Evolutionary conservation across 2,113 vertebrate genomes (phyloP).

Genomic region (Sterrhoptilus dennistouni): DNA sequence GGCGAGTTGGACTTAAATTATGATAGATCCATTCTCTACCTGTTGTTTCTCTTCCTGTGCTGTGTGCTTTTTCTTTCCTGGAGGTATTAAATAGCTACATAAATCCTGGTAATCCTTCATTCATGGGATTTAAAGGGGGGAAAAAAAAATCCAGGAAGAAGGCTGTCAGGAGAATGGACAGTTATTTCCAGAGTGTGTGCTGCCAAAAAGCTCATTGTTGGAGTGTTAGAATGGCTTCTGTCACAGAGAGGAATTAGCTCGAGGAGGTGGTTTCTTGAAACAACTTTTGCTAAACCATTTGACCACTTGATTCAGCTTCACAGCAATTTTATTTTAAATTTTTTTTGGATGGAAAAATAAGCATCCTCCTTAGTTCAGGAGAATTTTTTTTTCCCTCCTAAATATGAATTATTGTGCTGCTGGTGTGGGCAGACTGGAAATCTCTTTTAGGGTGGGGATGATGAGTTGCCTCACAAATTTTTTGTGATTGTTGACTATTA

Average conservation of each 20-base stretch:
- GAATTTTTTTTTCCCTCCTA: fast-evolving
- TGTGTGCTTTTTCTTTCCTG: conserved; percentile 42
- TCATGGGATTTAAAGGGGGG: neutral
- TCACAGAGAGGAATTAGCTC: neutral
- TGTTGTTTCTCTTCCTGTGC: conserved; percentile 29
- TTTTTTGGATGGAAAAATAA: neutral
- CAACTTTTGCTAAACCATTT: neutral
- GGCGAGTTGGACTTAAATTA: neutral
- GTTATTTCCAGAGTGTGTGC: neutral
- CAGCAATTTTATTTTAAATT: neutral
- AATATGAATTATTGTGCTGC: neutral
- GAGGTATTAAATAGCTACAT: conserved; percentile 44
- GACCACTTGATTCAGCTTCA: neutral
- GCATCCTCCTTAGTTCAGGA: neutral
- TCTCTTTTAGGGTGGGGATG: neutral
- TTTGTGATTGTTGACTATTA: neutral
- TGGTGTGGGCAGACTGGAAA: neutral
- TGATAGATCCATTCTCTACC: conserved; percentile 6
- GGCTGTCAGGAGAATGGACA: conserved; percentile 6
- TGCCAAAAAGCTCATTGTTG: neutral
- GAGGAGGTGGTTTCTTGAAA: neutral
- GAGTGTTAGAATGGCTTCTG: neutral
- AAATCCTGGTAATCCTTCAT: conserved; percentile 60
- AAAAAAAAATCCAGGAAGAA: conserved; percentile 28
- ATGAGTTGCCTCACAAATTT: neutral